phyloP scores from a whole-genome alignment of 1,140 invertebrate genomes.

The Mactra quadrangularis region DNA sequence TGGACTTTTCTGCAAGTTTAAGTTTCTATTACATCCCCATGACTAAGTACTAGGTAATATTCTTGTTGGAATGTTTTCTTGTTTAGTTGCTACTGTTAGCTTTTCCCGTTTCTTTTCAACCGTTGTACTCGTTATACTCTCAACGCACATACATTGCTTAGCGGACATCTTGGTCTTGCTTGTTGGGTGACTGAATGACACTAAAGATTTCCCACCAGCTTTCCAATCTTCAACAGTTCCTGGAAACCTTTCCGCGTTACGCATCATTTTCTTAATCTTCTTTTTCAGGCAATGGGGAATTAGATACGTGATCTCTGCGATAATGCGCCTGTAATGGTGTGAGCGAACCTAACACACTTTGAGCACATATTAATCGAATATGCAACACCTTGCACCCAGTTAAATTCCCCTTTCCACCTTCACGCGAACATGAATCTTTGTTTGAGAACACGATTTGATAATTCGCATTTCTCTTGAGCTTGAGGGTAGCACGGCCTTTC shows the following conservation, averaged over 20 bases:
- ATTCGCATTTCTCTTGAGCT: slow-evolving; percentile 52
- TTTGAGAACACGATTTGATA: slow-evolving; percentile 7
- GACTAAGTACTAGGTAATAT: not conserved
- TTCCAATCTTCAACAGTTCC: too few species aligned
- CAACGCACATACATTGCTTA: not conserved
- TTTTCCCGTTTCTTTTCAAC: not conserved
- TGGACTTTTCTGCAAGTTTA: not conserved
- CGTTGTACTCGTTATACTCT: not conserved
- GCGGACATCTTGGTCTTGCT: not conserved
- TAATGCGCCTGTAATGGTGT: slow-evolving; percentile 18
- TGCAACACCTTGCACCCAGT: slow-evolving; percentile 14
- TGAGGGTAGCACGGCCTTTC: slow-evolving; percentile 29
- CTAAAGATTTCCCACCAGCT: not conserved
- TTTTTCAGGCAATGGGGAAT: not conserved
- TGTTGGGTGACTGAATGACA: not conserved
- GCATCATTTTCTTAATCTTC: slow-evolving; percentile 5
- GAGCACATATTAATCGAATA: slow-evolving; percentile 10
- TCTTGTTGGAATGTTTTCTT: not conserved
- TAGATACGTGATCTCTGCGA: not conserved
- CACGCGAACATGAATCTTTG: not conserved
- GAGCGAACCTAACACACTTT: not conserved
- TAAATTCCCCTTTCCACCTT: not conserved
- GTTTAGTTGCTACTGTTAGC: not conserved
- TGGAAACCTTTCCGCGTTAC: not conserved
- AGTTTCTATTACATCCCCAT: not conserved